Evolutionary conservation across 2,888 invertebrate species (phyloP).

Genomic region (Isotomurus palustris): DNA sequence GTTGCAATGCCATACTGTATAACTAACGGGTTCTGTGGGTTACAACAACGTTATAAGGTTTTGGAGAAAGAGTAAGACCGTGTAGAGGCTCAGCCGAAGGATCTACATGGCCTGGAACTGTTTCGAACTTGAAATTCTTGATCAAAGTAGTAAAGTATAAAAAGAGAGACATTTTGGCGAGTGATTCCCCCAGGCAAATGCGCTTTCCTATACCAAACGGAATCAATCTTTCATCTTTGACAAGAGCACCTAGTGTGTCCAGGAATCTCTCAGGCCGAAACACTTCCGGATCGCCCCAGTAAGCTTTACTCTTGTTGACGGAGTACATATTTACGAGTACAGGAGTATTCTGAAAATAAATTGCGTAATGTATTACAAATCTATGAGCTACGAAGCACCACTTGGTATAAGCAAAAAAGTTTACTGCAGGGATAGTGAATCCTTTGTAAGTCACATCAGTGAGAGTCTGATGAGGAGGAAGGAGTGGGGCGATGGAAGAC

Average conservation of each 20-base stretch:
- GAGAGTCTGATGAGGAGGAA: neutral
- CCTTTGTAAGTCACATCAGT: slow-evolving; percentile 16
- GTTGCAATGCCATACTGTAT: too few relatives aligned
- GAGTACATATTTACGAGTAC: slow-evolving; percentile 16
- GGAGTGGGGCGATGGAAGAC: slow-evolving; percentile 13
- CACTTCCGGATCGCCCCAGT: slow-evolving; percentile 19
- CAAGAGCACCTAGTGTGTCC: slow-evolving; percentile 5
- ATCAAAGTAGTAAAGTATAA: slow-evolving; percentile 58
- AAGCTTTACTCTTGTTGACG: neutral
- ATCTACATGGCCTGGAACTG: slow-evolving; percentile 50
- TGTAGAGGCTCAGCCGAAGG: slow-evolving; percentile 55
- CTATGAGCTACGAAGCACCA: neutral
- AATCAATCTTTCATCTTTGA: neutral
- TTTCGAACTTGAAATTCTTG: slow-evolving; percentile 56
- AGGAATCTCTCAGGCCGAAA: slow-evolving; percentile 27
- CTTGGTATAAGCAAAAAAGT: neutral
- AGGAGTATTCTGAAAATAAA: slow-evolving; percentile 11
- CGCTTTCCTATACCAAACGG: slow-evolving; percentile 55
- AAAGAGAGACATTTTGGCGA: slow-evolving; percentile 60
- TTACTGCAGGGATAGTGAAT: slow-evolving; percentile 19
- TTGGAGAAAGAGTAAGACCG: slow-evolving; percentile 58
- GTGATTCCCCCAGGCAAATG: slow-evolving; percentile 60
- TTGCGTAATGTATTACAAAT: neutral
- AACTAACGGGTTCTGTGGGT: too few relatives aligned
- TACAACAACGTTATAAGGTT: slow-evolving; percentile 48